phyloP scores from a whole-genome alignment of 1,140 invertebrate species.

The Drosophila busckii region DNA sequence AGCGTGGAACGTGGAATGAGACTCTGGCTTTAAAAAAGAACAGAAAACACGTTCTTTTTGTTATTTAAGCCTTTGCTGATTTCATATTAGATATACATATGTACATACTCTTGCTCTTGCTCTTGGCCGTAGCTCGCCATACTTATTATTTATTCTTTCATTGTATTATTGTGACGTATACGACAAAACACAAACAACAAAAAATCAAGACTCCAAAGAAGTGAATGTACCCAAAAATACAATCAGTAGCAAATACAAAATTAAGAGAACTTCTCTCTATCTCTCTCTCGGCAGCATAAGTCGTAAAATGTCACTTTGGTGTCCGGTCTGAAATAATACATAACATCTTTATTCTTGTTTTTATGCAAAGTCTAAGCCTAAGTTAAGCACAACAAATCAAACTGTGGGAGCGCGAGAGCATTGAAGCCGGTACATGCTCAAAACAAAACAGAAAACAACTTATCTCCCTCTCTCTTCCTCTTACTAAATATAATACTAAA shows the following conservation, averaged over 20 bases:
- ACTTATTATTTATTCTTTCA: slow-evolving; percentile 58
- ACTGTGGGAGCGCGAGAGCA: too few relatives aligned
- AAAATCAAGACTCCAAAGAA: slow-evolving; percentile 41
- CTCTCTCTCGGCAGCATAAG: slow-evolving; percentile 12
- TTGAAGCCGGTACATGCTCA: too few relatives aligned
- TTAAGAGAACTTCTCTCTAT: too few relatives aligned
- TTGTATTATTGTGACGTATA: too few relatives aligned
- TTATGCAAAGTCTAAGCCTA: slow-evolving; percentile 1
- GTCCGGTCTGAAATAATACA: slow-evolving; percentile 18
- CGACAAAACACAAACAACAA: not conserved
- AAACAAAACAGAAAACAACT: too few relatives aligned
- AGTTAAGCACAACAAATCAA: too few relatives aligned
- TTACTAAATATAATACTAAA: too few relatives aligned
- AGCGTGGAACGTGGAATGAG: slow-evolving; percentile 17
- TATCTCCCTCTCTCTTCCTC: too few relatives aligned
- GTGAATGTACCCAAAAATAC: slow-evolving; percentile 47
- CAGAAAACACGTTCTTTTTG: slow-evolving; percentile 52
- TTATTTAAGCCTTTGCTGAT: slow-evolving; percentile 46
- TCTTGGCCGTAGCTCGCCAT: not conserved
- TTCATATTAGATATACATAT: slow-evolving; percentile 58
- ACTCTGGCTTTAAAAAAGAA: too few relatives aligned
- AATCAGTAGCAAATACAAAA: too few relatives aligned
- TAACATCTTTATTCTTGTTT: slow-evolving; percentile 19
- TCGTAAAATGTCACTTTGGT: slow-evolving; percentile 20
- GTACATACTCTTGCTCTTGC: slow-evolving; percentile 23